phyloP scores from a whole-genome alignment of 2,888 invertebrate genomes.

The Argyra leucocephala region DNA sequence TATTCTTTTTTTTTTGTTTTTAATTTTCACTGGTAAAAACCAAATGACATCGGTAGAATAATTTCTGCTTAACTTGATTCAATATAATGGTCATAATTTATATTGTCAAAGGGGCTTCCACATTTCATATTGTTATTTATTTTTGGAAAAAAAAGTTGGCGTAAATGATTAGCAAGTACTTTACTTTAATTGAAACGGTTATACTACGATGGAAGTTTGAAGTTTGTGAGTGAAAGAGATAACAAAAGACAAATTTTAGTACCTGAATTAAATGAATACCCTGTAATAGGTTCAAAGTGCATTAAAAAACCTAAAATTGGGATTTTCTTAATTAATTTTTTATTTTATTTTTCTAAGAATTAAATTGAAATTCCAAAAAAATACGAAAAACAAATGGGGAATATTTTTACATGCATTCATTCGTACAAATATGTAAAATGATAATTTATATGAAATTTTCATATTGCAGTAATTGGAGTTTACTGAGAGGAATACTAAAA shows the following conservation, averaged over 20 bases:
- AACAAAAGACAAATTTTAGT: too few relatives aligned
- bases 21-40: background rate
- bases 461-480: too few relatives aligned
- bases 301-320: background rate
- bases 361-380: background rate
- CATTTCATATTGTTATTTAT: background rate
- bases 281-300: background rate
- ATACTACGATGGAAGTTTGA: too few relatives aligned
- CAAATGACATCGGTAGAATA: background rate
- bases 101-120: too few relatives aligned
- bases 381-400: background rate
- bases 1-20: background rate
- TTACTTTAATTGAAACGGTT: too few relatives aligned
- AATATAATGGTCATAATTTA: background rate
- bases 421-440: too few relatives aligned
- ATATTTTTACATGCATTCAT: too few relatives aligned
- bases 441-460: too few relatives aligned
- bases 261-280: background rate
- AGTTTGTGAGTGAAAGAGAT: too few relatives aligned
- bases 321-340: too few relatives aligned
- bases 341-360: background rate
- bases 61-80: background rate
- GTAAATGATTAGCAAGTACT: slow-evolving; percentile 4
- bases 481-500: too few relatives aligned
- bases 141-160: background rate